A percentile compares a stretch with the other conserved stretches of the same genome.
These are phyloP conservation scores for Lycocerus yunnanus DNA, from an alignment of 2,888 invertebrate genomes.

Conservation along the genomic window DNA sequence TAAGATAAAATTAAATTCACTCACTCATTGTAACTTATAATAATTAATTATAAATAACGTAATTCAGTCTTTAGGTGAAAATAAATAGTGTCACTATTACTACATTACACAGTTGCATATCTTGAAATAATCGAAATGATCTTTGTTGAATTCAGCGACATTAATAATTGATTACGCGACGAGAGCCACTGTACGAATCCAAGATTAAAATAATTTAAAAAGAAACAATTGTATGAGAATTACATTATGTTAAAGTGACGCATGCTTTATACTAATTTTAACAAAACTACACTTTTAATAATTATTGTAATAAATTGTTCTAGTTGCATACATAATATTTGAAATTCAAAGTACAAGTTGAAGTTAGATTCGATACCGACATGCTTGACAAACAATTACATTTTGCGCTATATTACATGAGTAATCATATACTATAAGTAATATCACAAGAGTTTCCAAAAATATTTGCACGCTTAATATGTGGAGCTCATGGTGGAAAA, in stretches of 20 bases:
- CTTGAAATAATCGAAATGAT: slow-evolving; percentile 5
- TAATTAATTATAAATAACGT: background rate
- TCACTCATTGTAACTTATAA: background rate
- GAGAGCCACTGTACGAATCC: slow-evolving; percentile 9
- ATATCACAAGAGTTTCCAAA: too few relatives aligned
- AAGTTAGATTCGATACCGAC: background rate
- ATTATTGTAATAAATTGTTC: background rate
- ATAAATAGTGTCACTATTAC: background rate
- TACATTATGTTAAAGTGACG: background rate
- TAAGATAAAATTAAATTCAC: background rate
- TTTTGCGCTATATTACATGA: too few relatives aligned
- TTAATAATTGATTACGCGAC: slow-evolving; percentile 21
- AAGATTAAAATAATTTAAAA: slow-evolving; percentile 20
- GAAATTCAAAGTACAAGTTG: background rate
- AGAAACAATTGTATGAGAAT: background rate
- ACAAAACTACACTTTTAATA: background rate
- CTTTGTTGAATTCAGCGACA: slow-evolving; percentile 12
- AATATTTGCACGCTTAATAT: too few relatives aligned
- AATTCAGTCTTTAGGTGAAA: background rate
- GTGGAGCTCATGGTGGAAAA: too few relatives aligned
- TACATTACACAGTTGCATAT: background rate
- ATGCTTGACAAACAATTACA: background rate
- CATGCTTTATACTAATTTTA: background rate
- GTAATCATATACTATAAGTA: too few relatives aligned
- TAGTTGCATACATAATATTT: background rate